These are phyloP conservation scores for Drosophila anomalata DNA, from an alignment of 2,888 invertebrate species.

Conservation along the genomic window DNA sequence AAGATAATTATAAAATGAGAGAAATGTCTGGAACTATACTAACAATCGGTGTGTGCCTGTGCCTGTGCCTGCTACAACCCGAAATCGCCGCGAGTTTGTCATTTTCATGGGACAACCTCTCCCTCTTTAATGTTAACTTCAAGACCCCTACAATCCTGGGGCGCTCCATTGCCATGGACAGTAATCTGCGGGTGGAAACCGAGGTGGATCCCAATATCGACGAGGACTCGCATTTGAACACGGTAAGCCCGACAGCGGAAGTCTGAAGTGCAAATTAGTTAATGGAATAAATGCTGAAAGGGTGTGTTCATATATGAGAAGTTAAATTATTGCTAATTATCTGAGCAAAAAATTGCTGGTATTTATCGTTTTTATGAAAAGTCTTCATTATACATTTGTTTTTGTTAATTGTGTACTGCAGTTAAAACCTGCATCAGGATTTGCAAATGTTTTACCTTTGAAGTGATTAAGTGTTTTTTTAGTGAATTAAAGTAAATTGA, in stretches of 20 bases:
- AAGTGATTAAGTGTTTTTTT: background rate
- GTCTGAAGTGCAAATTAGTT: conserved; percentile 18
- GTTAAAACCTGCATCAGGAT: too few species aligned
- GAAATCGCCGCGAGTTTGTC: conserved; percentile 51
- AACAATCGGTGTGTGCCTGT: conserved; percentile 39
- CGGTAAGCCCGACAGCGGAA: conserved; percentile 79
- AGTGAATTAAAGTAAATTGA: background rate
- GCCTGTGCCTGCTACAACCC: conserved; percentile 34
- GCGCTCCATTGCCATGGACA: conserved; percentile 33
- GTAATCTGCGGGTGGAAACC: conserved; percentile 39
- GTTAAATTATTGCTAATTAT: conserved; percentile 1
- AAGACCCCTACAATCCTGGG: conserved; percentile 54
- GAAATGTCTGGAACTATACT: conserved; percentile 38
- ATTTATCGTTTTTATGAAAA: background rate
- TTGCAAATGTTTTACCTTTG: too few species aligned
- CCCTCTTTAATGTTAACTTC: conserved; percentile 72
- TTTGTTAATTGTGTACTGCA: background rate
- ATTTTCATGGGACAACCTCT: conserved; percentile 64
- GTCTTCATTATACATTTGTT: background rate
- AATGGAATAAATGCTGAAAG: background rate
- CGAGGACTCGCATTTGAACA: conserved; percentile 77
- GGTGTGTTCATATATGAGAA: background rate
- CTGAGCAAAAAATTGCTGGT: background rate
- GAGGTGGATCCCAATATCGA: conserved; percentile 76
- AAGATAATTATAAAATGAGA: background rate